phyloP scores from a whole-genome alignment of 1,140 invertebrate species.

The Drosophila sproati region DNA sequence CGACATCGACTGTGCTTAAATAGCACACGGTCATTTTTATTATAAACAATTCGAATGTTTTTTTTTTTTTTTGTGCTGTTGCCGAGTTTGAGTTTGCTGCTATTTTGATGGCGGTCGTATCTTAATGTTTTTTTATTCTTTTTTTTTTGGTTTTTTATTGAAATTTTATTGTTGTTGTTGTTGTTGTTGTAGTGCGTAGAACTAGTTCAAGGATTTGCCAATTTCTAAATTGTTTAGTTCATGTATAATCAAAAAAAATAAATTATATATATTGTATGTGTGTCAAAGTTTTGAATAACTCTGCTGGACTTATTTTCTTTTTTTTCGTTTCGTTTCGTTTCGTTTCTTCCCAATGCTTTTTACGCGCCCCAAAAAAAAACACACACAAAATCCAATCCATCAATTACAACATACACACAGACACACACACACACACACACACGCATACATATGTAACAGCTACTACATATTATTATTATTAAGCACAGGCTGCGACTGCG shows the following conservation, averaged over 20 bases:
- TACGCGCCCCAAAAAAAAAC: slow-evolving; percentile 15
- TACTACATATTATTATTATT: slow-evolving; percentile 46
- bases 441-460: slow-evolving; percentile 40
- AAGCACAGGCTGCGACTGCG: slow-evolving; percentile 74
- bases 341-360: slow-evolving; percentile 31
- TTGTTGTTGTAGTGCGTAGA: slow-evolving; percentile 36
- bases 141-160: slow-evolving; percentile 53
- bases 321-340: neutral
- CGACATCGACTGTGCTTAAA: slow-evolving; percentile 64
- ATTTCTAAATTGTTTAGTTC: slow-evolving; percentile 23
- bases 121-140: slow-evolving; percentile 34
- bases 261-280: neutral
- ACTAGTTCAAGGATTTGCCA: slow-evolving; percentile 77
- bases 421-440: slow-evolving; percentile 25
- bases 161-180: slow-evolving; percentile 43
- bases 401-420: slow-evolving; percentile 66
- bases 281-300: neutral
- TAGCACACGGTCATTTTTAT: slow-evolving; percentile 83
- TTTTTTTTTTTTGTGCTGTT: slow-evolving; percentile 48
- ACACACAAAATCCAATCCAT: slow-evolving; percentile 71
- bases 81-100: slow-evolving; percentile 63
- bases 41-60: slow-evolving; percentile 78
- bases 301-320: no score
- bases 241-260: slow-evolving; percentile 1
- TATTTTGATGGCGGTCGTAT: slow-evolving; percentile 60